Percentiles rank a stretch among this genome's conserved stretches.
phyloP scores from a whole-genome alignment of 2,113 vertebrate species.

The Pterocles gutturalis region DNA sequence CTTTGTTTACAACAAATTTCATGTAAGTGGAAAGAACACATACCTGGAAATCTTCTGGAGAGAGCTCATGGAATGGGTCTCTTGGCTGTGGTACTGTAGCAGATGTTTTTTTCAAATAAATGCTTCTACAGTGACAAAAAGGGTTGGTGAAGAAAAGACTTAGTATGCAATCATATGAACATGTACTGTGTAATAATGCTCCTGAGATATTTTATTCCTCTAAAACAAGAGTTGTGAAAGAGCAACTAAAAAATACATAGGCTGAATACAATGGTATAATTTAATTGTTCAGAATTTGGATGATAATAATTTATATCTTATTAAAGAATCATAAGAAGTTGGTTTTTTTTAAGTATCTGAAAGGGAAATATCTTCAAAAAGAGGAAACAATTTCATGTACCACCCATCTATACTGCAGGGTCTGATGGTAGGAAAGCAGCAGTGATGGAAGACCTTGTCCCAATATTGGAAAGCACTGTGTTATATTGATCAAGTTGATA shows the following conservation, averaged over 20 bases:
- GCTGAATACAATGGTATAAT: background rate
- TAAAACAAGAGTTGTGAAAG: background rate
- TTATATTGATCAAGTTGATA: background rate
- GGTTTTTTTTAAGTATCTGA: background rate
- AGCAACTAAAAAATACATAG: background rate
- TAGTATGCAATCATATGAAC: background rate
- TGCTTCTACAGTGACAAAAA: background rate
- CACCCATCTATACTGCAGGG: background rate
- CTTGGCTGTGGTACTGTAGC: background rate
- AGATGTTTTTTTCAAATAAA: conserved; percentile 26
- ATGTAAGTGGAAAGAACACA: background rate
- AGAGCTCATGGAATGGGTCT: background rate
- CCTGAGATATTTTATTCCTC: background rate
- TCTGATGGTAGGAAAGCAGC: fast-evolving
- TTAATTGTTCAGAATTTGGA: background rate
- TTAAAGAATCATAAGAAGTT: background rate
- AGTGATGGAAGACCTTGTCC: background rate
- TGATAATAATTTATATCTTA: background rate
- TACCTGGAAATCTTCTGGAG: background rate
- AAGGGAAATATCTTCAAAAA: background rate
- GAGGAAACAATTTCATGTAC: background rate
- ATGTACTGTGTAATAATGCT: background rate
- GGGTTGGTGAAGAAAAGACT: background rate
- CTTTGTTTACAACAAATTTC: background rate
- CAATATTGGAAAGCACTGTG: background rate